Conservation (phyloP, 2,113 vertebrate species). For the Dipodomys merriami region DNA sequence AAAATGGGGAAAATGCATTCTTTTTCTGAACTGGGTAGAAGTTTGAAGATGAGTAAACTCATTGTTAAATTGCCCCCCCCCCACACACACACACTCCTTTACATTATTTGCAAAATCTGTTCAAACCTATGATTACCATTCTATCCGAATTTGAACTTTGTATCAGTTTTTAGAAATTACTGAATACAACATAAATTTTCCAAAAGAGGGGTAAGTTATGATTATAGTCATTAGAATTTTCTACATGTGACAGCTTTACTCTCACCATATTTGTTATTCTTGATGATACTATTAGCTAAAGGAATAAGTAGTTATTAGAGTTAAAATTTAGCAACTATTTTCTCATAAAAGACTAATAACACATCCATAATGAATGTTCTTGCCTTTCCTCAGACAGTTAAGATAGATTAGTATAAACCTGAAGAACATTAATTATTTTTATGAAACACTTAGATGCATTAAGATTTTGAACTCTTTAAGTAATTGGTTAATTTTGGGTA, state of each 20-base stretch:
- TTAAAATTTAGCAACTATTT: conserved; percentile 43
- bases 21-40: neutral
- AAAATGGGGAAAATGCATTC: neutral
- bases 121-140: neutral
- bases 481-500: conserved; percentile 70
- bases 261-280: neutral
- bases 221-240: neutral
- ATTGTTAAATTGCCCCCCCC: neutral
- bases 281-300: conserved; percentile 18
- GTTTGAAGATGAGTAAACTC: neutral
- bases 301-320: neutral
- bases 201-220: neutral
- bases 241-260: neutral
- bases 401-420: conserved; percentile 30
- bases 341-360: neutral
- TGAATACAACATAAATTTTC: neutral
- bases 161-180: neutral
- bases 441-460: conserved; percentile 61
- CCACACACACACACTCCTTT: neutral
- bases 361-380: neutral
- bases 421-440: conserved; percentile 57
- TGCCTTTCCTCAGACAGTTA: conserved; percentile 44
- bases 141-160: neutral
- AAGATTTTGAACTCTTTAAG: conserved; percentile 62
- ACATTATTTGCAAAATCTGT: neutral